Conservation (phyloP, 2,797 vertebrate genomes). For the Rallus crepitans region DNA sequence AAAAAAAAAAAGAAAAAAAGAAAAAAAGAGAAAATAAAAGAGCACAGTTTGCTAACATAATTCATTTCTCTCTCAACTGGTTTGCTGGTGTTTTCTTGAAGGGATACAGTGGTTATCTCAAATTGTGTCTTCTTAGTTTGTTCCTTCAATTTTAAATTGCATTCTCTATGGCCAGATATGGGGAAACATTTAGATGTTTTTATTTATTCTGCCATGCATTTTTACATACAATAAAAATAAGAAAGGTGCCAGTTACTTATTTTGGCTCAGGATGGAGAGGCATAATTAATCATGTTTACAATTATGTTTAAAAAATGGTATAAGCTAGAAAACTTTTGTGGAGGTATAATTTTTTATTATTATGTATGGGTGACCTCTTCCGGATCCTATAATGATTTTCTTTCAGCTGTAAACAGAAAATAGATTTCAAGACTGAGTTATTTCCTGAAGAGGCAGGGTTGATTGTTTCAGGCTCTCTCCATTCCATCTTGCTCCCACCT, state of each 20-base stretch:
- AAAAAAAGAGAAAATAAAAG: background rate
- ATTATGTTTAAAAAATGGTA: background rate
- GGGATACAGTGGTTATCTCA: background rate
- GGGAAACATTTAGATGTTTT: background rate
- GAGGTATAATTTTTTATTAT: background rate
- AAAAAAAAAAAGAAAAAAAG: background rate
- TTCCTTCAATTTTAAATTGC: background rate
- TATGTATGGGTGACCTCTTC: background rate
- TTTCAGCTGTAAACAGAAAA: background rate
- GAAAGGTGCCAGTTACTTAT: background rate
- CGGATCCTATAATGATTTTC: background rate
- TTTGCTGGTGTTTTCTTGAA: background rate
- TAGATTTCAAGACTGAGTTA: background rate
- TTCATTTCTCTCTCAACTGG: background rate
- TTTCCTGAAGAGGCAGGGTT: background rate
- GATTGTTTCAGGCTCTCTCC: background rate
- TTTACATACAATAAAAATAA: background rate
- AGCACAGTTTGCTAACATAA: rapidly evolving
- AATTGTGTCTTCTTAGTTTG: background rate
- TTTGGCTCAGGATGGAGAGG: background rate
- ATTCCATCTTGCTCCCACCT: background rate
- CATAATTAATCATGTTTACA: background rate
- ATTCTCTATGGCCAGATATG: background rate
- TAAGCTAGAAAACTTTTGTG: background rate
- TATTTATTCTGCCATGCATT: background rate